Evolutionary conservation across 2,797 vertebrate species (phyloP), one percentile per base, ranked within the genome.

Genomic region (Brachyrhaphis roseni): DNA sequence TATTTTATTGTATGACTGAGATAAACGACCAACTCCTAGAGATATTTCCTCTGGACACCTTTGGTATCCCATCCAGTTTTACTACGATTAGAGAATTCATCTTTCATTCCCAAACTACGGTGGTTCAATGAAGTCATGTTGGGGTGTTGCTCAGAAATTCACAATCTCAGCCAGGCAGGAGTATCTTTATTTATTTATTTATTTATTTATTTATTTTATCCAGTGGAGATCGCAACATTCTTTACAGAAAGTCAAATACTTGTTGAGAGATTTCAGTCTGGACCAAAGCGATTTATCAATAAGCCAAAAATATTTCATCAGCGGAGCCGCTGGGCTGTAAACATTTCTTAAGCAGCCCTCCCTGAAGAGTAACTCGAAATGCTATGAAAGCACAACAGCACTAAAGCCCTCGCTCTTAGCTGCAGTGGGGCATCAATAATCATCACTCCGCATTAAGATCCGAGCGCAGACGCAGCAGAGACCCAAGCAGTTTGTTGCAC

Each of bases 301-400:
- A 34, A 74, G 47, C 47, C 72, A 74, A 51, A 51, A 74, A 51
- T 36, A 49, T 51, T 47, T 51, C 31, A 74, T 36, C 72, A 49
- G 46, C 5, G 12, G 45, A 34, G 71, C 71, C 26, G 45, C 66
- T 45, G 41, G 66, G 66, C 66, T 70, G 66, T 70, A 70, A 70
- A 34, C 31, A 34, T 36, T 36, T 49, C 45, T 51, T 49, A 74
- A 73, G 11, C 47, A 36, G 31, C 20, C 12, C 31, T 53, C 31
- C 31, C 72, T 13, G n/a, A 53, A 53, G 47, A 26, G 23, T 12
- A 31, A 51, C 72, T 49, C 15, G 16, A 34, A 73, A 51, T 23
- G 16, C 31, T 39, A 15, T 74, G 51, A 74, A 53, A 74, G 66
- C 66, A 68, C 36, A 55, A 55, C 47, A 46, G 53, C 39, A 26